A percentile compares a stretch with the other conserved stretches of the same genome.
These are phyloP conservation scores for Chlorops oryzae DNA, from an alignment of 1,140 invertebrate species.

Conservation along the genomic window DNA sequence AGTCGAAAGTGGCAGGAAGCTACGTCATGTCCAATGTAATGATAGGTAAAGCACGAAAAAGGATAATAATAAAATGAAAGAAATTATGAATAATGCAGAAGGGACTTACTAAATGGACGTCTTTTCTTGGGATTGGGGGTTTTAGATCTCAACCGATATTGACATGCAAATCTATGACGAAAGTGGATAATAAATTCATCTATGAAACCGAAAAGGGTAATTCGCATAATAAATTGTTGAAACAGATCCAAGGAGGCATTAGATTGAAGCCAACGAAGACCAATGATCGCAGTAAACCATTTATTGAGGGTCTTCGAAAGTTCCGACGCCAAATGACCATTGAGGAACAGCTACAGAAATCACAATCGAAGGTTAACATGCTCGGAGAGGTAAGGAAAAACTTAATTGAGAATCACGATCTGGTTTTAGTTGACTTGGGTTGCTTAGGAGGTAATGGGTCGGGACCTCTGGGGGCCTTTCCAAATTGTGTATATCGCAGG, in stretches of 20 bases:
- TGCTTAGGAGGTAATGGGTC: too few species aligned
- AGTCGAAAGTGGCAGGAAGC: conserved; percentile 68
- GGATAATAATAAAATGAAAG: background rate
- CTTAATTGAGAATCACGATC: background rate
- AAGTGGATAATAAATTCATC: conserved; percentile 71
- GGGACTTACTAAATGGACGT: too few species aligned
- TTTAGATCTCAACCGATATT: conserved; percentile 56
- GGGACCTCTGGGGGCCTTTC: too few species aligned
- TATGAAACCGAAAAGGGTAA: conserved; percentile 82
- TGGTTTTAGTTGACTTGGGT: too few species aligned
- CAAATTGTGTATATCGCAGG: too few species aligned
- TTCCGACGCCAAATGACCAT: conserved; percentile 82
- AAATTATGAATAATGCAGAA: background rate
- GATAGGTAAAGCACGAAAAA: conserved; percentile 56
- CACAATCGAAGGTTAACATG: conserved; percentile 58
- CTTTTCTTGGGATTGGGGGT: too few species aligned
- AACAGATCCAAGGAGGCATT: conserved; percentile 75
- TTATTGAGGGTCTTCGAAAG: conserved; percentile 74
- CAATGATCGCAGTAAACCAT: conserved; percentile 80
- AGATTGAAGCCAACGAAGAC: conserved; percentile 69
- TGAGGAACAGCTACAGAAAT: conserved; percentile 79
- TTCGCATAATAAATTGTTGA: conserved; percentile 73
- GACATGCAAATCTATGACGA: conserved; percentile 56
- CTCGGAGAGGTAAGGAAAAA: conserved; percentile 25
- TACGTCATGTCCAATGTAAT: conserved; percentile 76